Conservation (phyloP, 1,140 invertebrate genomes). For the Mylabris phalerata region DNA sequence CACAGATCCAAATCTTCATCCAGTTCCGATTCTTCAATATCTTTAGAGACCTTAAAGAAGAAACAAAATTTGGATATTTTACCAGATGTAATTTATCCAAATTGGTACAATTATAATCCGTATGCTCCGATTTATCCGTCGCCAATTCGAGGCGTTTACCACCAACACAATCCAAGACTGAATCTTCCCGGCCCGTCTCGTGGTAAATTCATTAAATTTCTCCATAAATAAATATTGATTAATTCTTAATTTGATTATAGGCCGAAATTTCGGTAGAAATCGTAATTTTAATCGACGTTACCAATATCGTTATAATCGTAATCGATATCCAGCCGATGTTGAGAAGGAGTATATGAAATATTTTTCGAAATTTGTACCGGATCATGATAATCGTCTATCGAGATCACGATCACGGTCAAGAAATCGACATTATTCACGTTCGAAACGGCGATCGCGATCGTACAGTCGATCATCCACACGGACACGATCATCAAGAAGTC, state of each 20-base stretch:
- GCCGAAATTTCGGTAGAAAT: constrained; percentile 2
- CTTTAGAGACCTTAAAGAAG: constrained; percentile 14
- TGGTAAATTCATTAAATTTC: neutral
- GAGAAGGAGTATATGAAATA: constrained; percentile 42
- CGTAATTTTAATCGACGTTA: neutral
- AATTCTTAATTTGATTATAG: neutral
- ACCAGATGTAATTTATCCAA: constrained; percentile 1
- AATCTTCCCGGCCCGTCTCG: constrained; percentile 11
- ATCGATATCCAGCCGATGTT: constrained; percentile 29
- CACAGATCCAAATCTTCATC: constrained; percentile 24
- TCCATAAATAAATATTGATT: too few relatives aligned
- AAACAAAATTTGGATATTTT: constrained; percentile 1
- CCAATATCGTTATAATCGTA: neutral
- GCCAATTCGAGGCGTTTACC: neutral
- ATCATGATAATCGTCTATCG: constrained; percentile 36
- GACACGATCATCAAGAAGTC: constrained; percentile 12
- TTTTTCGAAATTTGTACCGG: constrained; percentile 45
- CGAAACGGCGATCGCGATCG: constrained; percentile 20
- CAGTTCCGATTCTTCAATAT: constrained; percentile 28
- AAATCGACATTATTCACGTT: constrained; percentile 14
- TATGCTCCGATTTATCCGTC: neutral
- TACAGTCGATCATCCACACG: constrained; percentile 20
- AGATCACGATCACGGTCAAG: constrained; percentile 22
- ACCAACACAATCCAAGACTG: neutral
- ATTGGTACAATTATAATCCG: constrained; percentile 9